Base-by-base conservation (phyloP, 2,888 invertebrate genomes). In the Phytoseiulus persimilis region DNA sequence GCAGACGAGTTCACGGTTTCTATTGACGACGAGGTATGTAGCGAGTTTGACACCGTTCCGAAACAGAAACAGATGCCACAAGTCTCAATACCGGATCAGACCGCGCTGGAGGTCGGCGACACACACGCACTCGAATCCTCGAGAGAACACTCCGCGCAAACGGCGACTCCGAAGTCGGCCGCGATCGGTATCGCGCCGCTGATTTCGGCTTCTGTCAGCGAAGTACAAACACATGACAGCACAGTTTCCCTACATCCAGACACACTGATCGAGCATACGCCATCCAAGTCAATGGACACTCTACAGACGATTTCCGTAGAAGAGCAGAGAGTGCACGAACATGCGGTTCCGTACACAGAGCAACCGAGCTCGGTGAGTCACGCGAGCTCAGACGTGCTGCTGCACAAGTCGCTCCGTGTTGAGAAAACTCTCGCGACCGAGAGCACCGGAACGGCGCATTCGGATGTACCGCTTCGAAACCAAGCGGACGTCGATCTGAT, bases 131-230 rank as follows among this genome's bases (percentile, higher is more conserved):
- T 87, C 87, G 87, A 87, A 23, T 87, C 87, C 23, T 11, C 87
- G 6, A 6, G 23, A 9, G 39, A 33, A 33, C 32, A 87, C 6
- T 28, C 28, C 9, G 6, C 87, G 2, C 2, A 28, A 11, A 32
- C 32, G 31, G 18, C 45, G 6, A n/a, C n/a, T 91, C 33, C 92
- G 92, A 89, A 92, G 92, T 90, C 92, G 0, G 91, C 90, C 39
- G 45, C 90, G n/a, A 32, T 90, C 83, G 83, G 89, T 33, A 83
- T 90, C 83, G 83, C 90, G 89, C 84, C 90, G 0, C 90, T 89
- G 18, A 90, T 90, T 83, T 90, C 90, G 18, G 39, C 90, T 0
- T 89, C 90, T 33, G 83, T 91, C 23, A 83, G 84, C 23, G 91
- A 91, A 90, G 89, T 89, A n/a, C 89, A 89, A 5, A 45, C 89